These are phyloP conservation scores for Diaprepes abbreviatus DNA, from an alignment of 2,888 invertebrate species.

Conservation along the genomic window DNA sequence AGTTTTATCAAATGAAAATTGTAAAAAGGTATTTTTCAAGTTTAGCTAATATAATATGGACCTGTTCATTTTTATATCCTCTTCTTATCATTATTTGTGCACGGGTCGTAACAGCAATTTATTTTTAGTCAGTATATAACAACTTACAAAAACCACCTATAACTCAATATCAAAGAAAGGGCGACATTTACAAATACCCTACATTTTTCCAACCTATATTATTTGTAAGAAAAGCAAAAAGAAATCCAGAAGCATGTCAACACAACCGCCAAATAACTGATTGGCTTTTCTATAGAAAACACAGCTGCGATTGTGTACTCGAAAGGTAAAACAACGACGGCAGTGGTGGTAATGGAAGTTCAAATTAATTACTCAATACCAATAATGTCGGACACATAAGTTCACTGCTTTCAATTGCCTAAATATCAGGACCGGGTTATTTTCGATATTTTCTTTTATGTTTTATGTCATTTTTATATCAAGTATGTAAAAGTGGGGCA, in stretches of 20 bases:
- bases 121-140: slow-evolving; percentile 12
- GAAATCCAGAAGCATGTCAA: slow-evolving; percentile 27
- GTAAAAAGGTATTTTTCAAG: no score
- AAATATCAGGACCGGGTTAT: not conserved
- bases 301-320: slow-evolving; percentile 31
- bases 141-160: slow-evolving; percentile 21
- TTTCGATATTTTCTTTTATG: no score
- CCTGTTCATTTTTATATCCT: not conserved
- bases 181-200: slow-evolving; percentile 25
- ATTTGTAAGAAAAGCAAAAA: slow-evolving; percentile 27
- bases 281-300: slow-evolving; percentile 30
- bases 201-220: slow-evolving; percentile 20
- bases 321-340: slow-evolving; percentile 25
- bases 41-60: no score
- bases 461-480: no score
- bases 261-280: slow-evolving; percentile 23
- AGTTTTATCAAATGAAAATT: no score
- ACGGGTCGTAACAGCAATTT: slow-evolving; percentile 2
- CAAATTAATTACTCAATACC: slow-evolving; percentile 35
- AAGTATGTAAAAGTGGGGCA: no score
- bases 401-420: slow-evolving; percentile 7
- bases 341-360: slow-evolving; percentile 25
- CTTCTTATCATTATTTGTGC: not conserved
- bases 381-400: slow-evolving; percentile 32
- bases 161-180: slow-evolving; percentile 19